Conservation (phyloP, 2,113 vertebrate species). For the Hemiscyllium ocellatum region DNA sequence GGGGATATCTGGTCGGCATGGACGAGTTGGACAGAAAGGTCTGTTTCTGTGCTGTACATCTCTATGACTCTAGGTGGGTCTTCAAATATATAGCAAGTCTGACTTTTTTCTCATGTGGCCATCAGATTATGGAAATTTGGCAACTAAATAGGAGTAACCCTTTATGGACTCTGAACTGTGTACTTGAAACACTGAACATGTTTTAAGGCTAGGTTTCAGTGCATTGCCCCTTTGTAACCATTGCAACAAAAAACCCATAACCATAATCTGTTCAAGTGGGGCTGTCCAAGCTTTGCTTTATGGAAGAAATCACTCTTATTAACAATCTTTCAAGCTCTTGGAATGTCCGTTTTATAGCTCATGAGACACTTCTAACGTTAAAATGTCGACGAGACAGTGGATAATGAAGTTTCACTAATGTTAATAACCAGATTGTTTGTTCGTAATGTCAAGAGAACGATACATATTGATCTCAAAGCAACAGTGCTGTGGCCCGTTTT, state of each 20-base stretch:
- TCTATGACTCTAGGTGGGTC: constrained; percentile 37
- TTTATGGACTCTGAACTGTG: background rate
- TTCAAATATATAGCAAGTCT: constrained; percentile 39
- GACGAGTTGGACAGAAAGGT: too few relatives aligned
- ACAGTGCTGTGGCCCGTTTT: too few relatives aligned
- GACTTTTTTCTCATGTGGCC: constrained; percentile 16
- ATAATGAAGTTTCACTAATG: background rate
- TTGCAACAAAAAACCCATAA: background rate
- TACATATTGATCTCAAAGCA: background rate
- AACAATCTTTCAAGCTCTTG: background rate
- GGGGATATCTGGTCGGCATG: too few relatives aligned
- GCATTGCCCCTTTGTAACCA: background rate
- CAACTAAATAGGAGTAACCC: background rate
- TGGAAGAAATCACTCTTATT: background rate
- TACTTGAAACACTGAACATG: constrained; percentile 2
- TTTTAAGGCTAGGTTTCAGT: background rate
- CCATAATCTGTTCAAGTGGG: background rate
- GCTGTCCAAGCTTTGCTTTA: background rate
- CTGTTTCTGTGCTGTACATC: constrained; percentile 46
- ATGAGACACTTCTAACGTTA: background rate
- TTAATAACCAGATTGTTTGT: background rate
- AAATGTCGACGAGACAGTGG: background rate
- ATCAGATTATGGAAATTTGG: constrained; percentile 4
- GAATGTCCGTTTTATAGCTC: background rate
- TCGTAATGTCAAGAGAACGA: background rate